A percentile compares a stretch with the other conserved stretches of the same genome.
Evolutionary conservation across 2,888 invertebrate species (phyloP).

Genomic region (Apamea epomidion): DNA sequence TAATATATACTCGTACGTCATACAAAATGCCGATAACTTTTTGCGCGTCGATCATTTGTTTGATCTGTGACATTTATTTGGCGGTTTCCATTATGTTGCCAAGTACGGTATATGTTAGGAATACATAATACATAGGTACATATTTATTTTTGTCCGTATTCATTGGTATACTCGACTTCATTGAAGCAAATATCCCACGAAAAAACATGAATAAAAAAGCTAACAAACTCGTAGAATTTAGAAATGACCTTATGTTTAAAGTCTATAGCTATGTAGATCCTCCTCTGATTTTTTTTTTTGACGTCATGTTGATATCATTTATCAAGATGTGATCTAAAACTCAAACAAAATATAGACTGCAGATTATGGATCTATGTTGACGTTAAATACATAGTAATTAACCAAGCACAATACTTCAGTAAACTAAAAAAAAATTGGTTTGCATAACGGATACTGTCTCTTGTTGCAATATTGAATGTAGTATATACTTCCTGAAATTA

Average conservation of each 20-base stretch:
- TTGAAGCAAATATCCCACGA: neutral
- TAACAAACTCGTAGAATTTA: neutral
- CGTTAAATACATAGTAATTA: neutral
- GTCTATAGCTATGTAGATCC: neutral
- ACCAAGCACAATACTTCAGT: slow-evolving; percentile 14
- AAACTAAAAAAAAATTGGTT: neutral
- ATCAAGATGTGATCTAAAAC: neutral
- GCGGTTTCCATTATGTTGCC: slow-evolving; percentile 15
- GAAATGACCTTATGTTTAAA: neutral
- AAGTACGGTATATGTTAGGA: slow-evolving; percentile 4
- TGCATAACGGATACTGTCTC: neutral
- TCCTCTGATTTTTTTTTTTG: neutral
- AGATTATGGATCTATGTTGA: neutral
- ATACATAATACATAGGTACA: neutral
- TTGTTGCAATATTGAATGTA: slow-evolving; percentile 2
- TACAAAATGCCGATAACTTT: slow-evolving; percentile 7
- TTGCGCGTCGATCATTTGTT: slow-evolving; percentile 4
- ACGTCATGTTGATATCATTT: neutral
- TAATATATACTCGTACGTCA: neutral
- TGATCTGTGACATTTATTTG: slow-evolving; percentile 38
- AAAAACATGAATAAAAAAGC: neutral
- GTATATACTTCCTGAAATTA: too few relatives aligned
- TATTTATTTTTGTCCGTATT: slow-evolving; percentile 1
- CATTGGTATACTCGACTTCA: neutral
- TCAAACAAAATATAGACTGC: neutral